Percentiles rank a stretch among this genome's conserved stretches.
phyloP scores from a whole-genome alignment of 2,888 invertebrate species.

The Pachymerium ferrugineum region DNA sequence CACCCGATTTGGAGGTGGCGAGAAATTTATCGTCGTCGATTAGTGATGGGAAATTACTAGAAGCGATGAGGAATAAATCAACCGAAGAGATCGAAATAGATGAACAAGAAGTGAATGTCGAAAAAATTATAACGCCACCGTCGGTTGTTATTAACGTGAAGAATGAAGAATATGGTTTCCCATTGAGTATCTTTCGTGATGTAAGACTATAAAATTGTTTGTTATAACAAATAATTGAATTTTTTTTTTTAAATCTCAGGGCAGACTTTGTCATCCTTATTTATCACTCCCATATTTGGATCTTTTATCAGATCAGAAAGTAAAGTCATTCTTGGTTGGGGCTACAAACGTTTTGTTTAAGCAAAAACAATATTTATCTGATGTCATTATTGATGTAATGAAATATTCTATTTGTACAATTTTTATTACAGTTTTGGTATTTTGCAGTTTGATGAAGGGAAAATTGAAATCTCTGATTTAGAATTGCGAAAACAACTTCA shows the following conservation, averaged over 20 bases:
- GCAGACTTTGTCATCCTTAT: constrained; percentile 91
- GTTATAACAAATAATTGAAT: not conserved
- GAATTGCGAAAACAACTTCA: constrained; percentile 75
- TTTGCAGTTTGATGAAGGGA: constrained; percentile 65
- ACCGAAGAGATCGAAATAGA: not conserved
- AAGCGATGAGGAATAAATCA: not conserved
- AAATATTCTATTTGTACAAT: not conserved
- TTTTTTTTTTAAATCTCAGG: constrained; percentile 50
- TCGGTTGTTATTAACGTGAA: constrained; percentile 40
- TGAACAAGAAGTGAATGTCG: constrained; percentile 55
- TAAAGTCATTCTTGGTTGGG: constrained; percentile 70
- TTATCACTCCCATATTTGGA: constrained; percentile 92
- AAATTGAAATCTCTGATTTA: constrained; percentile 75
- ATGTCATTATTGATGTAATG: constrained; percentile 56
- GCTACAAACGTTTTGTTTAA: constrained; percentile 98
- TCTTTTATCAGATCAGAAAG: constrained; percentile 76
- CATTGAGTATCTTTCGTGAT: constrained; percentile 77
- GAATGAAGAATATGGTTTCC: constrained; percentile 73
- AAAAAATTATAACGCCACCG: constrained; percentile 17
- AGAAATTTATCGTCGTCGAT: not conserved
- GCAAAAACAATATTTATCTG: constrained; percentile 85
- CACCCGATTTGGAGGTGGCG: not conserved
- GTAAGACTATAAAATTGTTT: constrained; percentile 45
- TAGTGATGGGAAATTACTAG: not conserved
- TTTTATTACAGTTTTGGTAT: constrained; percentile 22